These are phyloP conservation scores for Nyctibius grandis DNA, from an alignment of 2,797 vertebrate species.

Conservation along the genomic window DNA sequence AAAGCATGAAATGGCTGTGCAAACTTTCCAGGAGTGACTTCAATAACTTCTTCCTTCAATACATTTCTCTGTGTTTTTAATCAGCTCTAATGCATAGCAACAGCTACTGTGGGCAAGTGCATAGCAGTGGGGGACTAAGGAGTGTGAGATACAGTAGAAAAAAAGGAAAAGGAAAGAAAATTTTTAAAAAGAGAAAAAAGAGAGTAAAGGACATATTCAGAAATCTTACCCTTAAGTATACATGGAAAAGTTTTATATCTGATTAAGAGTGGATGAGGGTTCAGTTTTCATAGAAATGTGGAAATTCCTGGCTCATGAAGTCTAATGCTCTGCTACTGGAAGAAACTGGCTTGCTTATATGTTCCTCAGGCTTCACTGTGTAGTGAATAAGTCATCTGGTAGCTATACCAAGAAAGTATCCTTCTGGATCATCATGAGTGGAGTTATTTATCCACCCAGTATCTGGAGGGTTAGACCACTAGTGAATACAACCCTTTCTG, in stretches of 20 bases:
- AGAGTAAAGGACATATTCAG: not conserved
- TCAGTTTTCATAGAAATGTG: not conserved
- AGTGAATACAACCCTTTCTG: not conserved
- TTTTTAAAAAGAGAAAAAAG: not conserved
- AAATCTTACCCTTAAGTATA: not conserved
- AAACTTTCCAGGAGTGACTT: not conserved
- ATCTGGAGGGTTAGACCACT: not conserved
- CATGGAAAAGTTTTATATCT: not conserved
- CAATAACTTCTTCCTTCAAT: not conserved
- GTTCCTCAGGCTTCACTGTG: not conserved
- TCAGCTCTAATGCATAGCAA: not conserved
- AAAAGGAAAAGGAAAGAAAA: not conserved
- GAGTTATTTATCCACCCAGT: not conserved
- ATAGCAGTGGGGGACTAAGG: not conserved
- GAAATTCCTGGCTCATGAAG: not conserved
- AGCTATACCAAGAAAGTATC: not conserved
- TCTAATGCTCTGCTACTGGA: not conserved
- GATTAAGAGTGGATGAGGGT: not conserved
- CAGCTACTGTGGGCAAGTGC: not conserved
- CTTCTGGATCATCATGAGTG: not conserved
- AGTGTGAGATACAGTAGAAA: not conserved
- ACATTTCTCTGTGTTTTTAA: not conserved
- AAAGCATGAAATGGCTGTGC: not conserved
- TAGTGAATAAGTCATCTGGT: not conserved
- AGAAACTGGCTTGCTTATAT: not conserved